These are phyloP conservation scores for Temnopleurus reevesii DNA, from an alignment of 53 echinoderm and acorn worm species.

Conservation along the genomic window DNA sequence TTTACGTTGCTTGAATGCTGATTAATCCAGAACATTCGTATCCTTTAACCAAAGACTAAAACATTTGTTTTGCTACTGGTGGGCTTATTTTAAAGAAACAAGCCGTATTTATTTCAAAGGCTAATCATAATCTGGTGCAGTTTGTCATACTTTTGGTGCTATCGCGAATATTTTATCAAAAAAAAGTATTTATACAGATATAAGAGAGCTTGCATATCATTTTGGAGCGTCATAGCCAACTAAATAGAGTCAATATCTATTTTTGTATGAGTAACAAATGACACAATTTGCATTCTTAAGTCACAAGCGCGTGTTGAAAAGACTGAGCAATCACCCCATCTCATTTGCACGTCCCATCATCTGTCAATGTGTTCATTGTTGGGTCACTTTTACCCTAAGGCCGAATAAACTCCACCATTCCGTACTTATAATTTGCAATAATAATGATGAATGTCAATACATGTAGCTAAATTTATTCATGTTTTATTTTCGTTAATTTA, in stretches of 20 bases:
- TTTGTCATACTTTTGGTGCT: too few species aligned
- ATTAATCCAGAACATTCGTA: background rate
- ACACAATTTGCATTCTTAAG: too few species aligned
- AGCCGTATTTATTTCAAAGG: too few species aligned
- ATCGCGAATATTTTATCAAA: too few species aligned
- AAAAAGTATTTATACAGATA: too few species aligned
- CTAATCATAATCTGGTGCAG: too few species aligned
- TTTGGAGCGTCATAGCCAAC: too few species aligned
- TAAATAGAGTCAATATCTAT: too few species aligned
- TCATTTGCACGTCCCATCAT: slow-evolving; percentile 35
- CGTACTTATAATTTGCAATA: slow-evolving; percentile 10
- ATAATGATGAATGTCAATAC: background rate
- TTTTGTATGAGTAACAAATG: too few species aligned
- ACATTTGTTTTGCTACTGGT: too few species aligned
- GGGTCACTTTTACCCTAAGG: background rate
- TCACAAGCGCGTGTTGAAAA: background rate
- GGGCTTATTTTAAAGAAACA: too few species aligned
- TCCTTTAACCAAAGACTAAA: slow-evolving; percentile 6
- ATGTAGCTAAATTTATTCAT: background rate
- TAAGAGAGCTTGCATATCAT: too few species aligned
- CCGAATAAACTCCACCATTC: slow-evolving; percentile 20
- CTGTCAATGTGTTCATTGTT: slow-evolving; percentile 3
- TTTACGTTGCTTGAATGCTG: background rate
- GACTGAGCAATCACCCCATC: background rate
- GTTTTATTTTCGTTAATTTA: background rate